Percentiles rank a stretch among this genome's conserved stretches.
Conservation (phyloP, 2,888 invertebrate species). For the Caenorhabditis doughertyi region DNA sequence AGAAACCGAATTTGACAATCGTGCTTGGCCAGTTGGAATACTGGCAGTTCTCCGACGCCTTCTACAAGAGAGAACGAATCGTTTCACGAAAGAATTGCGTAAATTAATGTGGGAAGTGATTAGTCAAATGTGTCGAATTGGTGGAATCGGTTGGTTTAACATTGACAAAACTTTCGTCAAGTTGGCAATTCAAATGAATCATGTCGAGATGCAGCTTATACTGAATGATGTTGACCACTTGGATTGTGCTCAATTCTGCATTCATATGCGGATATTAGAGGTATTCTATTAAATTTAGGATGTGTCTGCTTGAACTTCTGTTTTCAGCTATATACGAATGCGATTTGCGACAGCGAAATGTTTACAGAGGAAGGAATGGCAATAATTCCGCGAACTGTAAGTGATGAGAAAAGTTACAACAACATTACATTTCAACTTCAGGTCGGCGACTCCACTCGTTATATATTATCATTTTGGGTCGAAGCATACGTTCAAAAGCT, state of each 20-base stretch:
- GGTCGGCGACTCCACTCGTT: constrained; percentile 39
- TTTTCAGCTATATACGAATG: constrained; percentile 41
- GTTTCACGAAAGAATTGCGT: constrained; percentile 10
- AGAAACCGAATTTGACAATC: constrained; percentile 19
- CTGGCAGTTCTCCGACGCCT: constrained; percentile 41
- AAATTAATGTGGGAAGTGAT: constrained; percentile 49
- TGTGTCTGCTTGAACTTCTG: too few species aligned
- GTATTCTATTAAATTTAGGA: background rate
- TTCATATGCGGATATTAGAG: constrained; percentile 54
- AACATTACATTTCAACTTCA: background rate
- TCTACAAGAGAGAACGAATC: background rate
- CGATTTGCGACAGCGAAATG: constrained; percentile 45
- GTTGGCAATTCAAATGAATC: constrained; percentile 46
- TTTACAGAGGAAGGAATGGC: constrained; percentile 30
- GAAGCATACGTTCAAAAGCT: constrained; percentile 26
- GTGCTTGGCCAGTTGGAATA: constrained; percentile 48
- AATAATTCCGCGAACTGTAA: constrained; percentile 23
- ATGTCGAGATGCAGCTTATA: constrained; percentile 47
- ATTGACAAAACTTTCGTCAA: constrained; percentile 44
- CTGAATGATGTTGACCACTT: constrained; percentile 19
- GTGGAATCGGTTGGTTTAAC: constrained; percentile 45
- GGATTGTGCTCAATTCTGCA: background rate
- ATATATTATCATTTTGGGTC: constrained; percentile 43
- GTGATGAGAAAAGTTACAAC: background rate
- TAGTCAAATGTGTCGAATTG: constrained; percentile 26